phyloP scores from a whole-genome alignment of 2,113 vertebrate species.

The Etheostoma spectabile region DNA sequence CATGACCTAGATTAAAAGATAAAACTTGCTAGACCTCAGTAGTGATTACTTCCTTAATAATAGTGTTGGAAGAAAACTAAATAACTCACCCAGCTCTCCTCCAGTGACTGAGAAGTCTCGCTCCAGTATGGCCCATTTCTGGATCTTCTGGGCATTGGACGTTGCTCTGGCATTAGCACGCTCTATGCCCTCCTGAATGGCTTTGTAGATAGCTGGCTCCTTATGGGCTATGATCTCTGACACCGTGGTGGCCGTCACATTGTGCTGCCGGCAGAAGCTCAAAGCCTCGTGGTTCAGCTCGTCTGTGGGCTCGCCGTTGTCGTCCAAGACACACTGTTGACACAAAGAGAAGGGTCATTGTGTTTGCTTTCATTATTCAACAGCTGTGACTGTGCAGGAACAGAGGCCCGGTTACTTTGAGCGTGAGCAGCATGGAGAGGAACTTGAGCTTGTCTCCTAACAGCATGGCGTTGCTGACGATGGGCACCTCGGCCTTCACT shows the following conservation, averaged over 20 bases:
- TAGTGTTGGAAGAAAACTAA: background rate
- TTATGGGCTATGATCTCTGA: constrained; percentile 79
- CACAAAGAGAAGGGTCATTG: background rate
- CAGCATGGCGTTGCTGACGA: constrained; percentile 86
- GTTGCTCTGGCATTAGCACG: constrained; percentile 74
- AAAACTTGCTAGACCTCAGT: background rate
- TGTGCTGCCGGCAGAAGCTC: constrained; percentile 67
- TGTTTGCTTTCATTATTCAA: background rate
- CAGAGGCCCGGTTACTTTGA: constrained; percentile 76
- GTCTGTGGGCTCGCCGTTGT: constrained; percentile 80
- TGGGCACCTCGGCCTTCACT: constrained; percentile 78
- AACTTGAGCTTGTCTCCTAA: constrained; percentile 87
- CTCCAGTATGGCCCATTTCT: constrained; percentile 82
- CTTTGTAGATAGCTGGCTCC: constrained; percentile 80
- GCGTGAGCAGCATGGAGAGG: constrained; percentile 85
- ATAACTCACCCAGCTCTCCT: constrained; percentile 84
- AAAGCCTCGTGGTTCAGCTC: constrained; percentile 75
- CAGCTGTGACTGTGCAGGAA: background rate
- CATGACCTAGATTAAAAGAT: background rate
- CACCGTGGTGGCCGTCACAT: constrained; percentile 66
- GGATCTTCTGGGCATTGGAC: constrained; percentile 83
- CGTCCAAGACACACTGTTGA: constrained; percentile 76
- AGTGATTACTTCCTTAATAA: background rate
- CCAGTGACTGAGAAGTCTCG: constrained; percentile 82
- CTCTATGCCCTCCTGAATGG: constrained; percentile 82